Conservation (phyloP, 2,797 vertebrate species). For the Catamblyrhynchus diadema region DNA sequence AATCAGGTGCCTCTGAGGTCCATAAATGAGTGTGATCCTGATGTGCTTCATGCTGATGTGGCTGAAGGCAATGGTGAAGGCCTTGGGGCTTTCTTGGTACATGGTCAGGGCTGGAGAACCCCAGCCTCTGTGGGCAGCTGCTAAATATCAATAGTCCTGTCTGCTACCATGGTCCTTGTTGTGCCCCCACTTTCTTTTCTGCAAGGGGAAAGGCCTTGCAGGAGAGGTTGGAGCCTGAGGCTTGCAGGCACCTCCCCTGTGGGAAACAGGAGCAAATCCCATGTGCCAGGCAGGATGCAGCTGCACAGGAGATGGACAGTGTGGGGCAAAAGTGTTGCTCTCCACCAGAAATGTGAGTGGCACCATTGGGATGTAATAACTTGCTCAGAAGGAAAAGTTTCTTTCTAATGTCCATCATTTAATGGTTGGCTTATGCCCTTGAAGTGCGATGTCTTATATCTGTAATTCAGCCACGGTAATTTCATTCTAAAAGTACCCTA, state of each 20-base stretch:
- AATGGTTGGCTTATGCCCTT: conserved; percentile 56
- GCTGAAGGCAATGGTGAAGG: neutral
- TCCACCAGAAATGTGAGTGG: rapidly evolving
- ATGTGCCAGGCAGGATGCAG: rapidly evolving
- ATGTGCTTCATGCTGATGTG: neutral
- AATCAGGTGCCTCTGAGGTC: neutral
- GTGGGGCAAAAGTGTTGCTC: neutral
- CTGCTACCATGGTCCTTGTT: neutral
- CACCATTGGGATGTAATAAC: rapidly evolving
- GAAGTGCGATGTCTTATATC: neutral
- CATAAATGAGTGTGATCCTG: rapidly evolving
- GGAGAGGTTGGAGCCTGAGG: rapidly evolving
- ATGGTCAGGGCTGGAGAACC: neutral
- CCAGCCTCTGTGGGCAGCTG: neutral
- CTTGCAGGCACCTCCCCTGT: rapidly evolving
- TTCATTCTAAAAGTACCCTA: conserved; percentile 23
- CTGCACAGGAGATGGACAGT: neutral
- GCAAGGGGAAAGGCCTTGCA: neutral
- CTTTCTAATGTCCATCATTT: conserved; percentile 19
- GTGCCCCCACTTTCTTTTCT: neutral
- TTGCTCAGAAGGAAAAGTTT: neutral
- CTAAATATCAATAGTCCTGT: rapidly evolving
- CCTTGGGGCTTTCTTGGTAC: rapidly evolving
- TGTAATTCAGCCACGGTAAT: neutral
- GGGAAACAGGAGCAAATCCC: neutral